phyloP scores from a whole-genome alignment of 2,888 invertebrate species.

The Caenorhabditis drosophilae region DNA sequence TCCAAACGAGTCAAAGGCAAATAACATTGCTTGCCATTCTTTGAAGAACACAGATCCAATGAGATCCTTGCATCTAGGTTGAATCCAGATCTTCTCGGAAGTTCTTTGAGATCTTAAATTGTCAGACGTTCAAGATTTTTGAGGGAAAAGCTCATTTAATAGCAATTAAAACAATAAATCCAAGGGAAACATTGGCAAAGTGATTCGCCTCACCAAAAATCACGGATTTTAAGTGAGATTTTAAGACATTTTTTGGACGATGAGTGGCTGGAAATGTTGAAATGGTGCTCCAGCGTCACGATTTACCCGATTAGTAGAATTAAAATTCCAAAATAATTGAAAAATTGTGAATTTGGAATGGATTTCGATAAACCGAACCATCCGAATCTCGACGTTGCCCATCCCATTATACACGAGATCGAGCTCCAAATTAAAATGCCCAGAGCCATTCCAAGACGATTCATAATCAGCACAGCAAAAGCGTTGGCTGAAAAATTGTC shows the following conservation, averaged over 20 bases:
- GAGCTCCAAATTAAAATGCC: constrained; percentile 72
- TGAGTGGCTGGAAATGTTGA: neutral
- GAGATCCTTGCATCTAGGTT: too few species aligned
- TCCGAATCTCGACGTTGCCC: constrained; percentile 64
- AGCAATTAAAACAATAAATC: too few species aligned
- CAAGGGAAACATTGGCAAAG: too few species aligned
- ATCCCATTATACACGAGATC: constrained; percentile 71
- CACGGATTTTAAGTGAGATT: neutral
- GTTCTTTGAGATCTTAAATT: too few species aligned
- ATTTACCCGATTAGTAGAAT: constrained; percentile 49
- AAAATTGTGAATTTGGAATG: constrained; percentile 35
- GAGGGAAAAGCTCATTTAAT: neutral
- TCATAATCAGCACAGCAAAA: constrained; percentile 71
- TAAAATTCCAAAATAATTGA: constrained; percentile 49
- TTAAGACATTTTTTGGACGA: too few species aligned
- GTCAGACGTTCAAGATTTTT: too few species aligned
- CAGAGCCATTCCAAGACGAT: constrained; percentile 71
- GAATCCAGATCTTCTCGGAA: too few species aligned
- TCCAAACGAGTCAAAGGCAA: too few species aligned
- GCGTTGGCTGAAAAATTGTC: constrained; percentile 71
- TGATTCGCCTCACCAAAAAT: neutral
- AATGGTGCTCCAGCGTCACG: neutral
- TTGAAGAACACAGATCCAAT: too few species aligned
- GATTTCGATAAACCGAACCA: constrained; percentile 47
- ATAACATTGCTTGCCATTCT: too few species aligned